Conservation (phyloP, 2,888 invertebrate genomes). For the Steinernema scapterisci region DNA sequence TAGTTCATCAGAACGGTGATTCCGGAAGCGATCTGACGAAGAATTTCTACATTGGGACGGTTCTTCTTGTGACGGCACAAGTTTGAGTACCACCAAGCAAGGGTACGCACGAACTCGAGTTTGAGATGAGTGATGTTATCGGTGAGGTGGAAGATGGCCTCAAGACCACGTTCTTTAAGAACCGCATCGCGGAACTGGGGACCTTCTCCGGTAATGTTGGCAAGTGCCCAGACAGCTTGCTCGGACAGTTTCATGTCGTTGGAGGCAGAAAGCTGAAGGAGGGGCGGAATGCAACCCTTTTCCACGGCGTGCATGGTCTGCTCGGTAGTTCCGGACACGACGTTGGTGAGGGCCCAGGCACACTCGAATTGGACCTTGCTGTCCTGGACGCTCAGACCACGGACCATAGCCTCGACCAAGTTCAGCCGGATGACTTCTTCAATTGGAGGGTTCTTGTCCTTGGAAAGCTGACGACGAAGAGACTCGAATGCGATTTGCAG, state of each 20-base stretch:
- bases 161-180: slow-evolving; percentile 83
- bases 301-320: slow-evolving; percentile 87
- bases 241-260: slow-evolving; percentile 78
- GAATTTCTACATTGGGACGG: slow-evolving; percentile 66
- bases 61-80: slow-evolving; percentile 96
- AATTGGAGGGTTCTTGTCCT: slow-evolving; percentile 88
- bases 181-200: slow-evolving; percentile 80
- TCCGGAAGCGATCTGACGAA: slow-evolving; percentile 38
- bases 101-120: slow-evolving; percentile 52
- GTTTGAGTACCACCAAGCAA: slow-evolving; percentile 89
- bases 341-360: slow-evolving; percentile 89
- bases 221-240: slow-evolving; percentile 82
- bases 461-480: slow-evolving; percentile 80
- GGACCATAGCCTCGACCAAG: slow-evolving; percentile 81
- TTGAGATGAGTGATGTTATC: slow-evolving; percentile 71
- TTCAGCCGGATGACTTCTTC: slow-evolving; percentile 82
- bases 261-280: slow-evolving; percentile 78
- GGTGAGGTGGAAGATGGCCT: slow-evolving; percentile 79
- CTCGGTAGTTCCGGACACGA: slow-evolving; percentile 89
- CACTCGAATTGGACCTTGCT: slow-evolving; percentile 81
- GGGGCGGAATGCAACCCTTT: slow-evolving; percentile 82
- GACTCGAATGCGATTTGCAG: slow-evolving; percentile 56
- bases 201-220: slow-evolving; percentile 86
- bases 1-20: slow-evolving; percentile 22
- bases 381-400: slow-evolving; percentile 73